Percentiles rank a stretch among this genome's conserved stretches.
Evolutionary conservation across 64 coral and sea anemone genomes (phyloP).

Genomic region (Pocillopora damicornis): DNA sequence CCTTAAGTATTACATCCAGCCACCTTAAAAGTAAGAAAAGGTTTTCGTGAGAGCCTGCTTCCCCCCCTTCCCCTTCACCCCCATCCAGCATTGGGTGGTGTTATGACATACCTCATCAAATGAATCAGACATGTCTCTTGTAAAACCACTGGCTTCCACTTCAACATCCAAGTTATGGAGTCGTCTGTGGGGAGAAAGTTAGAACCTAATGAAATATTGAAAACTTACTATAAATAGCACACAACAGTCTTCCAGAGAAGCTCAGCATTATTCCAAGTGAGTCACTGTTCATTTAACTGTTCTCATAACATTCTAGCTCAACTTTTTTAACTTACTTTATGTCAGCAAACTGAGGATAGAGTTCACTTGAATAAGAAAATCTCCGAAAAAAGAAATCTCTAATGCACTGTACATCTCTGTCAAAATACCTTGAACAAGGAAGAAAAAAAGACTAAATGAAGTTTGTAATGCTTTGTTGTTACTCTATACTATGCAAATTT

Average conservation of each 20-base stretch:
- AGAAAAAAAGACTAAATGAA: neutral
- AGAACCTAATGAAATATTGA: neutral
- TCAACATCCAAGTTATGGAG: conserved; percentile 79
- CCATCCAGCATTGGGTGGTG: neutral
- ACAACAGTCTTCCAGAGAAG: no score
- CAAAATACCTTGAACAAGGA: conserved; percentile 84
- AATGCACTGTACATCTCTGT: conserved; percentile 94
- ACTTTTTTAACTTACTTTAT: conserved; percentile 65
- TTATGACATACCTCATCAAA: conserved; percentile 75
- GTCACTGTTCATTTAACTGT: no score
- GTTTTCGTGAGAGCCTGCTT: neutral
- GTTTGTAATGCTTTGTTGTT: no score
- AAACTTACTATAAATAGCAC: neutral
- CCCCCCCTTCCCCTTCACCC: neutral
- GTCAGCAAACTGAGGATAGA: conserved; percentile 86
- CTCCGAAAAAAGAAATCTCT: conserved; percentile 82
- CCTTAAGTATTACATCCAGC: no score
- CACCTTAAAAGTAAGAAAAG: no score
- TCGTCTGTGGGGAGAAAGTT: conserved; percentile 44
- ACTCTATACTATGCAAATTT: no score
- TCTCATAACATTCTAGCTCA: neutral
- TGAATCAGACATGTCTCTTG: conserved; percentile 71
- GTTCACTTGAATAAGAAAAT: conserved; percentile 89
- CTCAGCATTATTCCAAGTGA: no score
- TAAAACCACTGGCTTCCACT: conserved; percentile 89